These are phyloP conservation scores for Metacarcinus magister DNA, from an alignment of 2,888 invertebrate species.

Conservation along the genomic window DNA sequence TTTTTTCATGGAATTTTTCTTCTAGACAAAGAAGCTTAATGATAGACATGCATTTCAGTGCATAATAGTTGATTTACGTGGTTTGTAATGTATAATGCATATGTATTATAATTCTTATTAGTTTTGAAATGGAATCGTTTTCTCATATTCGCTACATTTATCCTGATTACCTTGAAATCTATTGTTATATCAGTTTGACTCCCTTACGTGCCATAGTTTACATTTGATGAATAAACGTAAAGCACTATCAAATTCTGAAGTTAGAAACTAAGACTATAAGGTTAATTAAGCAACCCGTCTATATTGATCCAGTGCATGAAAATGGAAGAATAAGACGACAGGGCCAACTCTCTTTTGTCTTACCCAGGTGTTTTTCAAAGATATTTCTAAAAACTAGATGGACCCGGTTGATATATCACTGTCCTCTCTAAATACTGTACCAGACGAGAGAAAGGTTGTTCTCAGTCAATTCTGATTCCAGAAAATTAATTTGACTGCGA, in stretches of 20 bases:
- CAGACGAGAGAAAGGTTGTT: neutral
- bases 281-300: neutral
- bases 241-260: neutral
- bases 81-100: neutral
- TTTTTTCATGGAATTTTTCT: neutral
- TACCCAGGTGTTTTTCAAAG: neutral
- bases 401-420: neutral
- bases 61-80: neutral
- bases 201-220: neutral
- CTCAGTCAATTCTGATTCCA: neutral
- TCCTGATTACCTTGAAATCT: neutral
- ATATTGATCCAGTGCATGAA: conserved; percentile 59
- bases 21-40: neutral
- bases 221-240: neutral
- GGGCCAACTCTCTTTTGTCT: neutral
- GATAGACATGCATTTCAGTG: neutral
- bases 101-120: neutral
- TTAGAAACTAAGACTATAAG: neutral
- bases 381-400: neutral
- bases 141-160: neutral
- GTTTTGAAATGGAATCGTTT: neutral
- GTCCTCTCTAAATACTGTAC: neutral
- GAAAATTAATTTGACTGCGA: neutral
- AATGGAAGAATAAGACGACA: conserved; percentile 49
- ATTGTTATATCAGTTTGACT: neutral